Evolutionary conservation across 2,113 vertebrate species (phyloP), one percentile per base, ranked within the genome.

Genomic region (Psittacara wagleri): DNA sequence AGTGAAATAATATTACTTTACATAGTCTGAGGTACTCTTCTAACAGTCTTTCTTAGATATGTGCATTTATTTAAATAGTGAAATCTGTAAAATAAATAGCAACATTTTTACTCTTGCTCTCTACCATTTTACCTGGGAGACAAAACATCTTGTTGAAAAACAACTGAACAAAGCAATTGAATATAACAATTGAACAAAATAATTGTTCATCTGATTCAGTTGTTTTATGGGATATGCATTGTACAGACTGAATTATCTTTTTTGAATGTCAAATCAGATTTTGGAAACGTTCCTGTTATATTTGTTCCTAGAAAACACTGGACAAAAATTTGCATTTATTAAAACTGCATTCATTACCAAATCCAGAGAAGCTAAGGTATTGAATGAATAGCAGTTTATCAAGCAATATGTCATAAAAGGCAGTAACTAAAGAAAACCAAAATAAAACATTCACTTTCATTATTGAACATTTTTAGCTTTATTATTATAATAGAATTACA

Each of bases 401-500:
- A 84, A 63, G 49, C 63, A 88, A 41, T 9, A 37, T 64, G 63
- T 94, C 57, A 55, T 77, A 93, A 77, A 84, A 95, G 55, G 35
- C 57, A 96, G 61, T 57, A 95, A 94, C 94, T 97, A 83, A 96
- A 95, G 74, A 90, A 96, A 97, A 97, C 88, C 86, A 96, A 95
- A 98, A 90, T 97, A 97, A 98, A 97, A 86, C 96, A 98, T 97
- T 95, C 95, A 76, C 92, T 96, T 97, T 93, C 93, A 94, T 98
- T 98, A 98, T 97, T 98, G 95, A 98, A 97, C 97, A 97, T 96
- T 92, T 94, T 98, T 95, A 98, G 92, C 97, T 98, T 98, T 98
- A 98, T 98, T 98, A 96, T 97, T 97, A 88, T 98, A 97, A 97
- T 98, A 98, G 98, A 98, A 98, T 97, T 98, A 98, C 98, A 98